Base-by-base conservation (phyloP, 2,113 vertebrate species). In the Apeltes quadracus region DNA sequence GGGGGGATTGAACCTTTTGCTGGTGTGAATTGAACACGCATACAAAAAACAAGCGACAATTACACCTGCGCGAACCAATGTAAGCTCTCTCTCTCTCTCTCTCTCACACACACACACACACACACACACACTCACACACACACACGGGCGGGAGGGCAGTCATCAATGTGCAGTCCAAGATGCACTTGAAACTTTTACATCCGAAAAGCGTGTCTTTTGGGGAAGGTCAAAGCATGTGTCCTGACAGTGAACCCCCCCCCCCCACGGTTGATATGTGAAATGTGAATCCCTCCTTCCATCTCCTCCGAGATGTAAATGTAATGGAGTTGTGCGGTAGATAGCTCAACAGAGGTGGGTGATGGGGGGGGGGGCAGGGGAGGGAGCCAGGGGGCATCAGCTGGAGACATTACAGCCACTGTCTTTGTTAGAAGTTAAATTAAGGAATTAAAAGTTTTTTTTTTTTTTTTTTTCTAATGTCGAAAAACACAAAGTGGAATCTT, bases 401-500 rank as follows among this genome's bases (percentile, higher is more conserved):
- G 68, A 72, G 69, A 86, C 62, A 71, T 64, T 75, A 83, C 73
- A 82, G 89, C 73, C 25, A 82, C 74, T 82, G 76, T 92, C 84
- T 70, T 61, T 71, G 83, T 86, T 83, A 83, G 78, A 76, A 76
- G 73, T 87, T 86, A 87, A 89, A 89, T 89, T 85, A 77, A 76
- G 78, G 77, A 63, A 75, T 82, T 75, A 85, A 85, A 86, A 81
- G 72, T 78, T 79, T 85, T 62, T 34, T 34, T 68, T 65, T 84
- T 85, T 62, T 29, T 29, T 57, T 68, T 62, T 84, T 85, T 62
- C 83, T 90, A 84, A 73, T 82, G 70, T 74, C 65, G 63, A 88
- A 74, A 90, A 87, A 87, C 75, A 81, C 50, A 88, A 86, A 83
- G 90, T 91, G 91, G 94, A 95, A 94, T 95, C 94, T 94, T 95